These are phyloP conservation scores for Phataginus tetradactyla DNA, from an alignment of 2,797 vertebrate genomes.

Conservation along the genomic window DNA sequence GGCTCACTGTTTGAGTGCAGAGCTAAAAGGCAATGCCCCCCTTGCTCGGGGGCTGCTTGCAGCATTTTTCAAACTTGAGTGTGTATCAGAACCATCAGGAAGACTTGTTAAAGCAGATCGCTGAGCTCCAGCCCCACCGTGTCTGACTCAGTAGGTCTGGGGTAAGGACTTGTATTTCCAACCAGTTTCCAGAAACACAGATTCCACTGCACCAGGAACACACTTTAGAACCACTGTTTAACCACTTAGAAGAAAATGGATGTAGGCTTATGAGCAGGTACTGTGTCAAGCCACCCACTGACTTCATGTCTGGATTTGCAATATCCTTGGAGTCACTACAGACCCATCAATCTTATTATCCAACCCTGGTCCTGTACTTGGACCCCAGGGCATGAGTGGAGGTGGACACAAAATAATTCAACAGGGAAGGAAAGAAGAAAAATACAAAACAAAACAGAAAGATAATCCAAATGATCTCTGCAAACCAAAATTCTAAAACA, in stretches of 20 bases:
- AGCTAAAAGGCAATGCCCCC: not conserved
- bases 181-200: not conserved
- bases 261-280: not conserved
- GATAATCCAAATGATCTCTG: not conserved
- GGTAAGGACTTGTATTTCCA: not conserved
- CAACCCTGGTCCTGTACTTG: not conserved
- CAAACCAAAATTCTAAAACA: constrained; percentile 25
- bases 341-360: not conserved
- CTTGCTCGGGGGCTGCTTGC: not conserved
- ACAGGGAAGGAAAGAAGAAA: not conserved
- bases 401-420: not conserved
- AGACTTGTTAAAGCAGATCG: not conserved
- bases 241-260: not conserved
- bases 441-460: not conserved
- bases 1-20: not conserved
- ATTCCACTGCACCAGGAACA: not conserved
- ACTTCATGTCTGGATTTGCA: not conserved
- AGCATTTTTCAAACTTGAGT: not conserved
- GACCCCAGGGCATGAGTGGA: not conserved
- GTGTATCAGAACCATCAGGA: not conserved
- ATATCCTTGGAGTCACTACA: not conserved
- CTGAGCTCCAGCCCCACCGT: not conserved
- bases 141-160: not conserved
- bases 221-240: not conserved
- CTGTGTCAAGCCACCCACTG: not conserved